A percentile compares a stretch with the other conserved stretches of the same genome.
Conservation (phyloP, 23 tunicate species). For the Trididemnum clinides region DNA sequence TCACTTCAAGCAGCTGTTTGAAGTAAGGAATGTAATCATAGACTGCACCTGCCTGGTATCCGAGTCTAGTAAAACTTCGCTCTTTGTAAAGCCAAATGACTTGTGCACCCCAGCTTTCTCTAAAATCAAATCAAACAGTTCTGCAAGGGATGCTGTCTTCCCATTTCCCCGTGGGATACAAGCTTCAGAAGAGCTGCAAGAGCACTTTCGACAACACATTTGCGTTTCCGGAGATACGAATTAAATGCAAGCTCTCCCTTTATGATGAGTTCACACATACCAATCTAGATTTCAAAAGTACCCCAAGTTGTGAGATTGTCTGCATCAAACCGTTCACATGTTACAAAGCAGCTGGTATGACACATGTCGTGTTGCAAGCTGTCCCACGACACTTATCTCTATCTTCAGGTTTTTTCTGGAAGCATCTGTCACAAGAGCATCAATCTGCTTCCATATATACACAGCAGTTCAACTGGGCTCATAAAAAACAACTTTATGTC, state of each 20-base stretch:
- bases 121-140: background rate
- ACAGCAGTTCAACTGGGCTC: background rate
- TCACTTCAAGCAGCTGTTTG: background rate
- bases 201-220: background rate
- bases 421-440: constrained; percentile 8
- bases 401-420: constrained; percentile 3
- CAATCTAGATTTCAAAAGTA: constrained; percentile 3
- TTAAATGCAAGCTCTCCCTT: constrained; percentile 8
- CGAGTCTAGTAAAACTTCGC: background rate
- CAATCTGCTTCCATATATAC: background rate
- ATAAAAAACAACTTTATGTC: background rate
- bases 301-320: background rate
- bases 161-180: constrained; percentile 1
- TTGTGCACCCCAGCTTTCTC: constrained; percentile 10
- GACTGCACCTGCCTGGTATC: background rate
- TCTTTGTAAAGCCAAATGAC: constrained; percentile 8
- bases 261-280: background rate
- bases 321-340: constrained; percentile 17
- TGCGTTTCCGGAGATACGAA: background rate
- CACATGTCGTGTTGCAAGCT: constrained; percentile 10
- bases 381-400: background rate
- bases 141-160: constrained; percentile 11
- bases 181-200: constrained; percentile 14
- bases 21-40: constrained; percentile 3
- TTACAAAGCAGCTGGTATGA: constrained; percentile 9